These are phyloP conservation scores for crab-eating macaque (Macaca fascicularis) DNA, from an alignment of 2,113 vertebrate species.

Conservation along the genomic window DNA sequence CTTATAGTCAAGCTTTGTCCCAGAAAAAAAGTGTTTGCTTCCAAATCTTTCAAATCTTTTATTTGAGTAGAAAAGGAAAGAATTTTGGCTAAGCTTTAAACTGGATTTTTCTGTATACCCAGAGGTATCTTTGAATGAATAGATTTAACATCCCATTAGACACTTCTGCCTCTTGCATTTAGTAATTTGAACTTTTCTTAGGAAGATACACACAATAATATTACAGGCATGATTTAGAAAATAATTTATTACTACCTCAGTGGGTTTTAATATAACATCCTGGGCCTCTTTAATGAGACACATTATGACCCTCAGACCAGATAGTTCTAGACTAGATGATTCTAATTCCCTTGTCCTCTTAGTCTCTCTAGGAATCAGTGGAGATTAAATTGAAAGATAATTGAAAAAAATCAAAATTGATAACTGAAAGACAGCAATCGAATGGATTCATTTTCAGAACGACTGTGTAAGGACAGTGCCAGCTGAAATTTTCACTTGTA, in stretches of 20 bases:
- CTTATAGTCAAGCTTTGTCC: conserved; percentile 22
- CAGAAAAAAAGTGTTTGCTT: conserved; percentile 13
- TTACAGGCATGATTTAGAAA: not conserved
- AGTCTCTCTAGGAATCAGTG: not conserved
- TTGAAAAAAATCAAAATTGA: not conserved
- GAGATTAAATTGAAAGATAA: not conserved
- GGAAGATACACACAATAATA: not conserved
- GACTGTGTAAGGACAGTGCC: not conserved
- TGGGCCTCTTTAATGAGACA: not conserved
- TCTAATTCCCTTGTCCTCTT: not conserved
- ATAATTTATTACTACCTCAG: not conserved
- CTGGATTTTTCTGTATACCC: not conserved
- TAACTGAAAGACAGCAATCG: not conserved
- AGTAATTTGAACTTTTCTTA: conserved; percentile 32
- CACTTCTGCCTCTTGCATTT: not conserved
- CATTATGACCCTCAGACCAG: not conserved
- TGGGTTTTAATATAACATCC: not conserved
- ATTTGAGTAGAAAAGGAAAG: conserved; percentile 18
- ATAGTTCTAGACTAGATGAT: not conserved
- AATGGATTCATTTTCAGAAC: not conserved
- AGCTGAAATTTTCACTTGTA: not conserved
- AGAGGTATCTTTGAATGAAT: conserved; percentile 40
- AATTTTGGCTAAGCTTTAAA: not conserved
- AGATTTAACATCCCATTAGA: conserved; percentile 1
- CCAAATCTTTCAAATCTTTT: not conserved